Evolutionary conservation across 2,888 invertebrate species (phyloP), one percentile per base, ranked within the genome.

Genomic region (Ephialtes manifestator): DNA sequence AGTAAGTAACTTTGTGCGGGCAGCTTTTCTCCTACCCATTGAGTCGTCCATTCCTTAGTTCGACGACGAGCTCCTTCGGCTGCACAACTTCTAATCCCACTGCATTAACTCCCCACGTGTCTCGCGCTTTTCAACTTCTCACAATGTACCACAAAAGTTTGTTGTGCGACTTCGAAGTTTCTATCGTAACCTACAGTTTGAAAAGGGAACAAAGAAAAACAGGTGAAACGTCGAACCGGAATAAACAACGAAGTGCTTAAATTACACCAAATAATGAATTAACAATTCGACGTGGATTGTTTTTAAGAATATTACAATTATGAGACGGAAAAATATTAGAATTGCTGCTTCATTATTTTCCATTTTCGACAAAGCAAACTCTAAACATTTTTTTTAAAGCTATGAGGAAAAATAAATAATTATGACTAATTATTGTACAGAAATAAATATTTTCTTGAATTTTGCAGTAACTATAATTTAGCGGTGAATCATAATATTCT

Each of bases 21-120:
- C 18, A 20, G 39, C 11, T 8, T 18, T 43, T 39, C 39, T 65
- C 4, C 35, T 39, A 43, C 18, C 35, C 65, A 39, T 65, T 39
- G 20, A 39, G 39, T 18, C 65, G 65, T 39, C 20, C 43, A 18
- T 65, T 65, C 39, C 35, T 39, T 2, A 39, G 39, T 20, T 39
- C 65, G 10, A 65, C 65, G 39, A 39, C 43, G n/a, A 65, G 63
- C 43, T 65, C 43, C 39, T 65, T 65, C 65, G 65, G 20, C 65
- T 20, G 8, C 65, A 10, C 35, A 39, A 39, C 39, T 39, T 39
- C 65, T 39, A 65, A 65, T 65, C 39, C 65, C 39, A 18, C 10
- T 39, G 39, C 20, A 65, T 65, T 65, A 39, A 43, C 63, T 35
- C 35, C 18, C 63, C n/a, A 31, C 65, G 58, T 60, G 18, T 8